phyloP scores from a whole-genome alignment of 1,140 invertebrate species.

The Euwallacea fornicatus region DNA sequence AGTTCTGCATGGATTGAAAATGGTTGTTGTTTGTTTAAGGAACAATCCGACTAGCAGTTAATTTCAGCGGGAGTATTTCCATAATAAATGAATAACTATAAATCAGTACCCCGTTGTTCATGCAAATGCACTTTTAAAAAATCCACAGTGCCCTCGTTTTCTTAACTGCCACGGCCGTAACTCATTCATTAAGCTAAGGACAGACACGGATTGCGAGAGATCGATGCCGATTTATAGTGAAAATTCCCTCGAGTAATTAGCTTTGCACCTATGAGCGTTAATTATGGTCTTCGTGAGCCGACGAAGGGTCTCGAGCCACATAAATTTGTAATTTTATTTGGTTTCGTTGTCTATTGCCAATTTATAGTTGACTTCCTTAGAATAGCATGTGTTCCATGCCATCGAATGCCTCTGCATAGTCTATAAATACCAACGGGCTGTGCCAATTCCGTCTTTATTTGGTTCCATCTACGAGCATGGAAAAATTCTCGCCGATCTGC shows the following conservation, averaged over 20 bases:
- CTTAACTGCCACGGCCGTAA: constrained; percentile 12
- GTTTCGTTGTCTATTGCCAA: not conserved
- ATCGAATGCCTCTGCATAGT: too few relatives aligned
- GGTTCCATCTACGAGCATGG: too few relatives aligned
- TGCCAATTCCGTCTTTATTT: too few relatives aligned
- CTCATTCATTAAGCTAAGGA: constrained; percentile 21
- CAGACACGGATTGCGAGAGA: constrained; percentile 7
- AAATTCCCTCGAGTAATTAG: constrained; percentile 12
- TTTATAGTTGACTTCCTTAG: too few relatives aligned
- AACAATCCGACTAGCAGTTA: not conserved
- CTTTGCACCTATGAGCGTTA: not conserved
- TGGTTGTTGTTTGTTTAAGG: too few relatives aligned
- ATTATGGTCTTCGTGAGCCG: not conserved
- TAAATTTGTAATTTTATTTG: not conserved
- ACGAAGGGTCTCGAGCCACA: too few relatives aligned
- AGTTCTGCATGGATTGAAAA: not conserved
- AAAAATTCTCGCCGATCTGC: too few relatives aligned
- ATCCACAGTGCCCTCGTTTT: constrained; percentile 11
- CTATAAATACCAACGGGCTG: too few relatives aligned
- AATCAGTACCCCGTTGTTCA: constrained; percentile 13
- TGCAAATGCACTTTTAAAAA: constrained; percentile 20
- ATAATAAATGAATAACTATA: constrained; percentile 24
- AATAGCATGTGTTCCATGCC: too few relatives aligned
- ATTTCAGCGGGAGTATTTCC: constrained; percentile 13
- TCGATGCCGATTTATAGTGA: not conserved